Base-by-base conservation (phyloP, 2,888 invertebrate species). In the Tuberolachnus salignus region DNA sequence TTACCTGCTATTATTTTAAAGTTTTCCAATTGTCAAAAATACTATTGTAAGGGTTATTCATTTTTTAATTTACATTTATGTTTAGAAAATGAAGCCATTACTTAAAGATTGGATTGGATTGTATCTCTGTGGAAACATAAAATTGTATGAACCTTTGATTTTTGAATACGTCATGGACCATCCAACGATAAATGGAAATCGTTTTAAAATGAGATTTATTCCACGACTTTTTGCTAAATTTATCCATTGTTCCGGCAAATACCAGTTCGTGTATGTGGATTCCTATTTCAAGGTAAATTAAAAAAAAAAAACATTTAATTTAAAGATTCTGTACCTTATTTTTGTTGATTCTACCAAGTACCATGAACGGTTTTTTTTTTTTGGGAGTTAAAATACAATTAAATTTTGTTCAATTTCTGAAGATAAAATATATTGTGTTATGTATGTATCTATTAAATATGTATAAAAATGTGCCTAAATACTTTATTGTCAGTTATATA, bases 41-140 rank as follows among this genome's bases (percentile, higher is more conserved):
- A 55, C 2, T 16, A n/a, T 26, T n/a, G 1, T n/a, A 51, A 49
- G 51, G n/a, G 19, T 73, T 42, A 26, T 51, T 14, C 21, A 4
- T 26, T n/a, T 21, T 16, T 34, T 34, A 34, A 34, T 34, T 34
- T 34, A 34, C n/a, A 34, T 34, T 34, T 4, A 34, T 57, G 16
- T 67, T 59, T 67, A 78, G 78, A 78, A 51, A 69, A 69, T 42
- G 1, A 78, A 49, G 42, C 78, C 78, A 21, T 67, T 69, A 1
- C 78, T 75, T 23, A 75, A 49, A 78, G 78, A 78, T 69, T 78
- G 78, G 78, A 67, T 78, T 21, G 78, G 78, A 78, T 59, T 78
- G 21, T 78, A 69, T 4, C 69, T 59, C 6, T 67, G 34, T 11
- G 59, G 69, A 3, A 49, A 78, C 19, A 14, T 78, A 8, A 66